Evolutionary conservation across 2,888 invertebrate genomes (phyloP).

Genomic region (Lepidochitona cinerea): DNA sequence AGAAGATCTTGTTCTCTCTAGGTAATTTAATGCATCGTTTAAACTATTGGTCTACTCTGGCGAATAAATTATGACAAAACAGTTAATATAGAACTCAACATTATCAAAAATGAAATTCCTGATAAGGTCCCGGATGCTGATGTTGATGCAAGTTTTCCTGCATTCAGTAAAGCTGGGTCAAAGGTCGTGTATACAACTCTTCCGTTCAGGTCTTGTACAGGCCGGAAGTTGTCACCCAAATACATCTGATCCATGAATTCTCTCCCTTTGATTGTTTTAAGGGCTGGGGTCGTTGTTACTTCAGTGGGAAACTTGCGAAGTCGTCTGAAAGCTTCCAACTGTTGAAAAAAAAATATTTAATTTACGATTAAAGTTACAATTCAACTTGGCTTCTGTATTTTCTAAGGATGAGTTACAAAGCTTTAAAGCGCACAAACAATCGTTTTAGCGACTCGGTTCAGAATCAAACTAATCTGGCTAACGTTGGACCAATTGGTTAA

Average conservation of each 20-base stretch:
- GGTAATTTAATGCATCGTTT: too few relatives aligned
- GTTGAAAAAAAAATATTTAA: neutral
- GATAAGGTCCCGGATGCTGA: neutral
- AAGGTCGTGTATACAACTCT: conserved; percentile 20
- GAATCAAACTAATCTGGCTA: too few relatives aligned
- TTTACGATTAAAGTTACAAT: too few relatives aligned
- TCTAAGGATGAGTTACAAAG: too few relatives aligned
- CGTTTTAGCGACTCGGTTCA: too few relatives aligned
- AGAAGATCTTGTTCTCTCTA: too few relatives aligned
- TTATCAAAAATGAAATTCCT: neutral
- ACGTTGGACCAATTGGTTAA: too few relatives aligned
- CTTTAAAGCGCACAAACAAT: too few relatives aligned
- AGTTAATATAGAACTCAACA: neutral
- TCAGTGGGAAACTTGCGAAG: neutral
- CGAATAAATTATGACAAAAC: neutral
- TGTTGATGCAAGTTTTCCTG: neutral
- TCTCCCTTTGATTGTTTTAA: neutral
- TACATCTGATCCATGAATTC: neutral
- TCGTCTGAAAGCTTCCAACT: neutral
- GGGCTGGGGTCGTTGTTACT: neutral
- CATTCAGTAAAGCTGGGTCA: neutral
- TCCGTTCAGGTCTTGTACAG: conserved; percentile 13
- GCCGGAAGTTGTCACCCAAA: conserved; percentile 21
- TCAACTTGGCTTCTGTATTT: too few relatives aligned
- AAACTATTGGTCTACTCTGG: neutral